Evolutionary conservation across 2,888 invertebrate species (phyloP), one percentile per base, ranked within the genome.

Genomic region (Bugula neritina): DNA sequence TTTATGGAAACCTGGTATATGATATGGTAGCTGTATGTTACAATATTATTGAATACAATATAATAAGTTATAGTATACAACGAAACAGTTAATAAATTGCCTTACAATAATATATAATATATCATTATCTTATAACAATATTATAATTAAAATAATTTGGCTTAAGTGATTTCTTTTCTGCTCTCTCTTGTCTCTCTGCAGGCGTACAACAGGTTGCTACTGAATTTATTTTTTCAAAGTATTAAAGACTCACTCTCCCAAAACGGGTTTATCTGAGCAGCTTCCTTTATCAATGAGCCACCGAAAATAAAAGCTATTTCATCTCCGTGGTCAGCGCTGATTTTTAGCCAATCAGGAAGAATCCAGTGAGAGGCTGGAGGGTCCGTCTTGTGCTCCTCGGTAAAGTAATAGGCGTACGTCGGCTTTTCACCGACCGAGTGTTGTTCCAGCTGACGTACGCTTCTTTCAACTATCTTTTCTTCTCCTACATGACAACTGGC

Each of bases 321-420:
- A 63, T 63, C 63, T 63, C 63, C 63, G 31, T 63, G 63, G 13
- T 25, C 13, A 5, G 63, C 63, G 2, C 10, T 25, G 5, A 2
- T 31, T 34, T 63, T 63, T 31, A 63, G n/a, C 63, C 63, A 63
- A 63, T 63, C 31, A n/a, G 34, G 63, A 13, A n/a, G 2, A 25
- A n/a, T 29, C 25, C 25, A 27, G 63, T 31, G 17, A 34, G 17
- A 13, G 13, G 27, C 10, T 1, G 31, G 17, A 27, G 31, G 17
- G 21, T 27, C 34, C 27, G 31, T 2, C 5, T 25, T 13, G 31
- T 25, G 27, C 27, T 27, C 17, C 31, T 63, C 63, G 31, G 34
- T 34, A 34, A 63, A 63, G 13, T 63, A 13, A 31, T 63, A 63
- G 63, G 63, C 63, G 31, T 63, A 63, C 5, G 63, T 63, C 10